Evolutionary conservation across 30 jellyfish, hydroid and myxozoan species (phyloP), one percentile per base, ranked within the genome.

Genomic region (Chironex yamaguchii): DNA sequence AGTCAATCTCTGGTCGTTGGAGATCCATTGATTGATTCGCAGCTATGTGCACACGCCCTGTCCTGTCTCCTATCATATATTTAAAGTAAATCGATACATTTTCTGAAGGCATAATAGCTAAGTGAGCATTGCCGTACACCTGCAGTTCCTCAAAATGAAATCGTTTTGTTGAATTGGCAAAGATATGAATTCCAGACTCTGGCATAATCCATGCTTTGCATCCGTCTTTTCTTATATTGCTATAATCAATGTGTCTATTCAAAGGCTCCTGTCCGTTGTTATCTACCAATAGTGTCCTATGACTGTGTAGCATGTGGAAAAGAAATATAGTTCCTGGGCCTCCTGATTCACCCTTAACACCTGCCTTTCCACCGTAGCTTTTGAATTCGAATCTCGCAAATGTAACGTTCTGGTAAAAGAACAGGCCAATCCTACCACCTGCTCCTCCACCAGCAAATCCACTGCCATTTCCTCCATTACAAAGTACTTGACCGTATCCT

Each of bases 161-260:
- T 14, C 42, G 33, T 31, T 70, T 86, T 1, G 81, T 81, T 17
- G 74, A 69, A 70, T 83, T 87, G 0, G 93, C 93, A 34, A 83
- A 83, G 1, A 81, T 9, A 28, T 83, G 93, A 11, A 83, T 83
- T 2, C 93, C 93, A 1, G 93, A 83, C 17, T 83, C 93, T 13
- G 93, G 93, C 93, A 83, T 83, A 17, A 83, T 71, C 93, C 93
- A 83, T 11, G 93, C 93, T 71, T 83, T 83, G 80, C 93, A 71
- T 14, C 93, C 93, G 64, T 83, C 93, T 26, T 54, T 69, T 4
- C 29, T 9, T 14, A 83, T 83, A 52, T 83, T 68, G 42, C 14
- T 66, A 53, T 83, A 83, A 24, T 83, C 93, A 32, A 83, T 42
- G 36, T 83, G 73, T 48, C 62, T 67, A 86, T 69, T 83, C 81